Evolutionary conservation across 2,888 invertebrate genomes (phyloP), one percentile per base, ranked within the genome.

Genomic region (Hyposoter dolosus): DNA sequence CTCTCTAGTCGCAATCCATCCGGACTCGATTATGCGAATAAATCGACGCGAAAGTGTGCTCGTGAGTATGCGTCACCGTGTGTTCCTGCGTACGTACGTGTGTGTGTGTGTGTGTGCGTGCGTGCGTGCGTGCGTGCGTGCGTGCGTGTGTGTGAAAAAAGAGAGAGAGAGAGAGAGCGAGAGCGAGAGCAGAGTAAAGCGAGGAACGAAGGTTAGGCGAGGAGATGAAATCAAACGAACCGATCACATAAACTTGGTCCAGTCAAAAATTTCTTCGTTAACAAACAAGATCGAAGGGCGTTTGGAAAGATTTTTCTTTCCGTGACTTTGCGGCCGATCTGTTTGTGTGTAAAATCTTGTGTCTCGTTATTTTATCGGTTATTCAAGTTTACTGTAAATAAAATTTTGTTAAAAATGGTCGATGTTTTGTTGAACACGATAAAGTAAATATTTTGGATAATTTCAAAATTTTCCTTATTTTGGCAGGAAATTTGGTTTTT

Each of bases 1-100:
- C 50, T 80, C n/a, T 69, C 87, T 89, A 84, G 19, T 71, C 82
- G 76, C 84, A 80, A 86, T 84, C 76, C 87, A 86, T 88, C 84
- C 83, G 83, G 82, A 84, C 80, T 87, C 87, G 83, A 87, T 88
- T 84, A 79, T 78, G 81, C 82, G 82, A 78, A 85, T 72, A 72
- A 80, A 80, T 28, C 65, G 45, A 76, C 35, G 32, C 4, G 23
- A 79, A 78, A 40, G 50, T 76, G 63, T 17, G 43, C 7, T 35
- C 45, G 81, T 66, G 69, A 43, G 53, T 71, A 53, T 77, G 56
- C 23, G 53, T 53, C 19, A 53, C 19, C 53, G 69, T 65, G 65
- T 35, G 65, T 45, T 45, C 50, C 15, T 23, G 47, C 28, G 28
- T 45, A 23, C 47, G 10, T 69, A 5, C 28, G 15, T 15, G 35